These are phyloP conservation scores for Tupaia tana DNA, from an alignment of 2,113 vertebrate genomes.

Conservation along the genomic window DNA sequence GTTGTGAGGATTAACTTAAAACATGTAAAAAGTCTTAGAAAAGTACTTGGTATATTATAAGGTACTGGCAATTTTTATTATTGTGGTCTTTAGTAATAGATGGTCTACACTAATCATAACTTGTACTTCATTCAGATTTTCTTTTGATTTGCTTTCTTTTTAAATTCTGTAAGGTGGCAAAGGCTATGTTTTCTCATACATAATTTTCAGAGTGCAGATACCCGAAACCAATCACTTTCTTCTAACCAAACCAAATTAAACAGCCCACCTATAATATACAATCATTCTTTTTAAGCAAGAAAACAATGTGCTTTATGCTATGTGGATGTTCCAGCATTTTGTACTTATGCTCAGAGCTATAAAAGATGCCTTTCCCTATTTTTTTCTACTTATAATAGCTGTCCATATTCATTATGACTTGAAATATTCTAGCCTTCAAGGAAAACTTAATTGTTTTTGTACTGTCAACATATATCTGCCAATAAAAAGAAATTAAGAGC, in stretches of 20 bases:
- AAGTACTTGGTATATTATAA: neutral
- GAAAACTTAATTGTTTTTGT: constrained; percentile 62
- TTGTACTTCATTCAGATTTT: neutral
- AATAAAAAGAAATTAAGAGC: constrained; percentile 75
- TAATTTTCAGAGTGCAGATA: constrained; percentile 36
- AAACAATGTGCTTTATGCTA: constrained; percentile 49
- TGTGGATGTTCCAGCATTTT: constrained; percentile 54
- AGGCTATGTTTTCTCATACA: constrained; percentile 44
- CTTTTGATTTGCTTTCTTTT: neutral
- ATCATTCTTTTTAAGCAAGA: constrained; percentile 54
- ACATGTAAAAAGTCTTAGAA: neutral
- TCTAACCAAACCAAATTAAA: neutral
- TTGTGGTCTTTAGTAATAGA: neutral
- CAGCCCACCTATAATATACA: neutral
- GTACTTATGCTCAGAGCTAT: constrained; percentile 45
- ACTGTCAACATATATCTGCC: constrained; percentile 64
- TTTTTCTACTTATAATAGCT: constrained; percentile 65
- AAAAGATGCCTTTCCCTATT: neutral
- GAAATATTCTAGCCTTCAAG: constrained; percentile 41
- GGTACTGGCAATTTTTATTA: neutral
- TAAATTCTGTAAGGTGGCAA: constrained; percentile 48
- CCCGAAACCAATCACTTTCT: neutral
- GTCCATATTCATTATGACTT: constrained; percentile 47
- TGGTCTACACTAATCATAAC: neutral
- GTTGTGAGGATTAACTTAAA: neutral